Evolutionary conservation across 2,113 vertebrate genomes (phyloP), one percentile per base, ranked within the genome.

Genomic region (Varanus salvator): DNA sequence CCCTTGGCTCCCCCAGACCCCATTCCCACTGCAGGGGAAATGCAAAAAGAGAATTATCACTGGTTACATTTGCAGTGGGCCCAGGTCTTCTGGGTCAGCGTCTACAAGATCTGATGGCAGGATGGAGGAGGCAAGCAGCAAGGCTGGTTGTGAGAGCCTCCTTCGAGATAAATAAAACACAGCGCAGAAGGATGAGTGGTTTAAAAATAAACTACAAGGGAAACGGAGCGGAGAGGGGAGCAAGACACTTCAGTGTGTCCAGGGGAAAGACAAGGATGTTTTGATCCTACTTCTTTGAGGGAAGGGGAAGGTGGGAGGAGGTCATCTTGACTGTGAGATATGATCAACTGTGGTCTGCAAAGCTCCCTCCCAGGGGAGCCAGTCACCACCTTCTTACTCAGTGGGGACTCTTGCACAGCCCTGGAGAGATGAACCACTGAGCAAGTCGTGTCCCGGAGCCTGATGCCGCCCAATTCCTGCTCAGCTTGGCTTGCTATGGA

Each of bases 191-290:
- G 57, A 66, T 4, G 17, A 87, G 25, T 66, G 57, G 68, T 82
- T 82, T 72, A 60, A 88, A 88, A 88, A 88, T 31, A 88, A 74
- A 88, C 78, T 74, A 82, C 52, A 74, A 57, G 25, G 50, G 78
- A 88, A 82, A 72, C n/a, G 78, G 82, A 81, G 12, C 50, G 6
- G 87, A 9, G 14, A 81, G 48, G 15, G 23, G 50, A 82, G 87
- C 68, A 83, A 82, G 87, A 83, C 52, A 74, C 80, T 74, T 82
- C 68, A 48, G 8, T 60, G n/a, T 81, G 80, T 44, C 31, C 27
- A 82, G 52, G 68, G 78, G 78, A 44, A 68, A 68, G 38, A 19
- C 17, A 2, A n/a, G 52, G 78, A 88, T 88, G 80, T 83, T 34
- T 74, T 88, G 50, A 60, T 48, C 86, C 60, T 60, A 50, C 5